Evolutionary conservation across 2,888 invertebrate genomes (phyloP), one percentile per base, ranked within the genome.

Genomic region (Campoplex capitator): DNA sequence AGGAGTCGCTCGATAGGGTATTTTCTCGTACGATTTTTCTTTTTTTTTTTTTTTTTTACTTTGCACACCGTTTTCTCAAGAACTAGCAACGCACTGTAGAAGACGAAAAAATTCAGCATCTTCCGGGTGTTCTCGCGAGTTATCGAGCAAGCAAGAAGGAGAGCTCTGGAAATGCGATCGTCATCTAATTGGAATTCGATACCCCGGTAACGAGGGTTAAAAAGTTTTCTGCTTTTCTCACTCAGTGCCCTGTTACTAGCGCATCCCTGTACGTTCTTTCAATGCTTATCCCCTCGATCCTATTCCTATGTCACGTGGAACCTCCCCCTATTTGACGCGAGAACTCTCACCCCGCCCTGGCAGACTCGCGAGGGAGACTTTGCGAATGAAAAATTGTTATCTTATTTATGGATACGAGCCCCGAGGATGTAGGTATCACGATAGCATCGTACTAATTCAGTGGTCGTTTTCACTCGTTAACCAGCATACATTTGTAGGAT

Each of bases 161-260:
- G 86, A 88, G 80, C 56, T 68, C 86, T 91, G 90, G 93, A 92
- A 93, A 93, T 91, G 93, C 92, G 93, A 93, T 92, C 93, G 93
- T 93, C 93, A 93, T 94, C 93, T 93, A 93, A 94, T 94, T 94
- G 93, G 93, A 93, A 94, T 93, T 93, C 92, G 93, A 93, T 93
- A 93, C 89, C 90, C 90, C 90, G 85, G 90, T 93, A 93, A 94
- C 93, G 93, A 93, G 93, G 92, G 92, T 92, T 92, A 89, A 91
- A 91, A 93, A 93, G 92, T 93, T 92, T 92, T 89, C 90, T 56
- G 91, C 89, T 90, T 91, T 91, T 90, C 91, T 90, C 88, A 83
- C 88, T 87, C 82, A 32, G 48, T 28, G 58, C 68, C 38, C 84
- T 68, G 65, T 78, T 75, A 78, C 77, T 75, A 38, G 7, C 54